Evolutionary conservation across 2,888 invertebrate genomes (phyloP).

Genomic region (Mimachlamys varia): DNA sequence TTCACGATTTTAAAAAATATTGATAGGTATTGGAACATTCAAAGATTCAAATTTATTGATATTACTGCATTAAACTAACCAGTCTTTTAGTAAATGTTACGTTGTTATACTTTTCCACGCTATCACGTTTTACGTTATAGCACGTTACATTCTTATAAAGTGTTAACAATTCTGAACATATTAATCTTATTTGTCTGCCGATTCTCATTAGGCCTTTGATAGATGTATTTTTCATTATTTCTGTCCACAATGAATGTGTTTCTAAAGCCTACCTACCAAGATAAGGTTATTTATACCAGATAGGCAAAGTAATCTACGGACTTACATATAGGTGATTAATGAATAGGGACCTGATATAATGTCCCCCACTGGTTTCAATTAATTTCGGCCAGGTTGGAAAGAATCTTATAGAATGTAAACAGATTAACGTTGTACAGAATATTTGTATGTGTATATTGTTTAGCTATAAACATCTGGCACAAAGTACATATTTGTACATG

Average conservation of each 20-base stretch:
- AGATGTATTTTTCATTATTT: constrained; percentile 6
- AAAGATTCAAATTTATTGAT: background rate
- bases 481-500: background rate
- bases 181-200: background rate
- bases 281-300: background rate
- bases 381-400: background rate
- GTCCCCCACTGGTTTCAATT: constrained; percentile 2
- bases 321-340: background rate
- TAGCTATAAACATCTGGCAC: background rate
- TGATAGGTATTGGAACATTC: background rate
- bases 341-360: background rate
- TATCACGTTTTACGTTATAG: background rate
- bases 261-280: background rate
- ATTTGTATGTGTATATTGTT: background rate
- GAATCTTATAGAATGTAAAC: background rate
- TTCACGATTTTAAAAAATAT: background rate
- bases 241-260: constrained; percentile 20
- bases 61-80: background rate
- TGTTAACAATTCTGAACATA: background rate
- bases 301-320: background rate
- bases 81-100: background rate
- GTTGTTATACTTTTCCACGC: background rate
- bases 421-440: background rate
- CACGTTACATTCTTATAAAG: background rate
- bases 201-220: background rate